Conservation (phyloP, 2,797 vertebrate species). For the Aulostomus chinensis region DNA sequence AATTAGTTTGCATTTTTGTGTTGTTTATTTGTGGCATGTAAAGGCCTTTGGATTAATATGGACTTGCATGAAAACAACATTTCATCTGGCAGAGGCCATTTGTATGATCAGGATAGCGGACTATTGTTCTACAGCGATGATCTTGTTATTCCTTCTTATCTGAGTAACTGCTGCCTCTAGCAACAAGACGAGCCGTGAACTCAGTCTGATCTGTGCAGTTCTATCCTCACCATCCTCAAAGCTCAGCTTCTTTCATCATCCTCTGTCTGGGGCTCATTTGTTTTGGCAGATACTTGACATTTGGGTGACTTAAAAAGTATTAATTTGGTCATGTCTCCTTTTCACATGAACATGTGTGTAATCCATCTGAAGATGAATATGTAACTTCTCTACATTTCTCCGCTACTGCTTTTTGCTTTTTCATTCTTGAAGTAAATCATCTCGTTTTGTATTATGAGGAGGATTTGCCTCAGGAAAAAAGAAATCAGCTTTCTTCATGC, state of each 20-base stretch:
- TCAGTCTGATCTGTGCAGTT: not conserved
- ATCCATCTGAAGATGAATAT: conserved; percentile 19
- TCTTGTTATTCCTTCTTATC: not conserved
- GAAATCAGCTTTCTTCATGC: not conserved
- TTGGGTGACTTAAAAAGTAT: conserved; percentile 14
- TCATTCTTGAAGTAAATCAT: conserved; percentile 4
- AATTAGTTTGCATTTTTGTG: too few relatives aligned
- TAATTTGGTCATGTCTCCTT: conserved; percentile 7
- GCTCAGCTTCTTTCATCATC: conserved; percentile 13
- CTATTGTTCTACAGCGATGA: not conserved
- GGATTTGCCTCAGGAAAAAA: conserved; percentile 11
- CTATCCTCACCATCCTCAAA: conserved; percentile 4
- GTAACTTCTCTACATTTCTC: conserved; percentile 11
- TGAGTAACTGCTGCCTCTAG: not conserved
- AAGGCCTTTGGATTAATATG: too few relatives aligned
- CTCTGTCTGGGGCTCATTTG: conserved; percentile 12
- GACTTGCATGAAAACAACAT: too few relatives aligned
- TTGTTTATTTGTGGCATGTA: too few relatives aligned
- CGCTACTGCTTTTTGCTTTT: not conserved
- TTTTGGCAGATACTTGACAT: conserved; percentile 29
- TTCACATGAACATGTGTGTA: not conserved
- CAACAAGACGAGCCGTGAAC: conserved; percentile 7
- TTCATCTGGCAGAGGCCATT: not conserved
- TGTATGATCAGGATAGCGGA: not conserved
- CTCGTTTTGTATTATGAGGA: conserved; percentile 12